phyloP scores from a whole-genome alignment of 2,113 vertebrate genomes.

The Alligator mississippiensis region DNA sequence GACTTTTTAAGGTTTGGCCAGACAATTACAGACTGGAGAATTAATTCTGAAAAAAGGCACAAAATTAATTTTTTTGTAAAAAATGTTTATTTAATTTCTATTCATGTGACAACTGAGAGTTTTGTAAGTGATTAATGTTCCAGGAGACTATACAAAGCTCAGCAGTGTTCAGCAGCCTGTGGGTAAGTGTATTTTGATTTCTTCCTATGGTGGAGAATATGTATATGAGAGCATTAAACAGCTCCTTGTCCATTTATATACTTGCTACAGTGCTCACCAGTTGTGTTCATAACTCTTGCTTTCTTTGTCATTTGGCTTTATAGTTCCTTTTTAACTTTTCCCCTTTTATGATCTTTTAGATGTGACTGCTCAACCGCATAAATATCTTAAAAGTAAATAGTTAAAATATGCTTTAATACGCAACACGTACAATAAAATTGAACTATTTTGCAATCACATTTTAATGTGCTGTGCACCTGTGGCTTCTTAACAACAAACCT shows the following conservation, averaged over 20 bases:
- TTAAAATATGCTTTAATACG: slow-evolving; percentile 9
- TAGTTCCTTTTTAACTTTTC: slow-evolving; percentile 6
- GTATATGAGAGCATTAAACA: background rate
- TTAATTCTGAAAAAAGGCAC: slow-evolving; percentile 36
- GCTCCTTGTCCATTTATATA: slow-evolving; percentile 1
- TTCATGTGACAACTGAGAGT: slow-evolving; percentile 3
- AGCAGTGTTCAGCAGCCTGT: slow-evolving; percentile 10
- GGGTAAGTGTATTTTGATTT: slow-evolving; percentile 47
- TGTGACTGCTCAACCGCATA: slow-evolving; percentile 1
- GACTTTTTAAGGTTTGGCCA: slow-evolving; percentile 15
- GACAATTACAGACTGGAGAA: background rate
- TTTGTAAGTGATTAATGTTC: slow-evolving; percentile 27
- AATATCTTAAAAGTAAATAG: slow-evolving; percentile 43
- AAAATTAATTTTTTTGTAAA: background rate
- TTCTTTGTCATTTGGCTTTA: slow-evolving; percentile 14
- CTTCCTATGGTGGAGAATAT: slow-evolving; percentile 38
- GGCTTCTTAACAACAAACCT: slow-evolving; percentile 63
- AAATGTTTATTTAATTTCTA: slow-evolving; percentile 37
- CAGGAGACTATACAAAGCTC: slow-evolving; percentile 46
- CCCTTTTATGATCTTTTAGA: slow-evolving; percentile 24
- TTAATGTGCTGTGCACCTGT: slow-evolving; percentile 45
- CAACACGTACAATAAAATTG: slow-evolving; percentile 11
- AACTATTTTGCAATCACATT: slow-evolving; percentile 6
- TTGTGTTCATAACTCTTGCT: slow-evolving; percentile 28
- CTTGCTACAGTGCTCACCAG: background rate